A percentile compares a stretch with the other conserved stretches of the same genome.
Conservation (phyloP, 2,797 vertebrate species). For the Cottoperca gobio region DNA sequence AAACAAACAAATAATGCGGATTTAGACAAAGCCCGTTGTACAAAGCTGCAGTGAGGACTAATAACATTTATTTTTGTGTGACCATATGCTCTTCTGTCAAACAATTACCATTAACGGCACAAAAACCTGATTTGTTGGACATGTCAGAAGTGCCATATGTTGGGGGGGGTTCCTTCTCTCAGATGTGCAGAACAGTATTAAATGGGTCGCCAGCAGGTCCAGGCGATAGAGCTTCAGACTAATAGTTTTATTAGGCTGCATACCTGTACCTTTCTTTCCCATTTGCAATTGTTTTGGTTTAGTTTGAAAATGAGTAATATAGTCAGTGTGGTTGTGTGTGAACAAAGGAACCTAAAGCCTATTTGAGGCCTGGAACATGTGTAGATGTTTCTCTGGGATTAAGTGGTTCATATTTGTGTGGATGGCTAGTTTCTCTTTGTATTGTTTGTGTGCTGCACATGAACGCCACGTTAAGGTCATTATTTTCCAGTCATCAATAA, state of each 20-base stretch:
- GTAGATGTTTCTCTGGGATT: neutral
- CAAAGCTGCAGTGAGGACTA: constrained; percentile 27
- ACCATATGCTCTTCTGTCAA: constrained; percentile 56
- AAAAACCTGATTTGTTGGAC: constrained; percentile 52
- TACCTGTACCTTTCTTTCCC: neutral
- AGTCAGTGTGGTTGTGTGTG: neutral
- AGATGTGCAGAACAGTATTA: constrained; percentile 53
- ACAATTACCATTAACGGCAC: constrained; percentile 54
- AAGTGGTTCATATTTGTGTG: too few relatives aligned
- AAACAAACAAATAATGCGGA: constrained; percentile 2
- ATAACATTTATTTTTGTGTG: constrained; percentile 28
- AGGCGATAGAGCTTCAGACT: constrained; percentile 23
- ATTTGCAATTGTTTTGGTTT: neutral
- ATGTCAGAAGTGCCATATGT: constrained; percentile 63
- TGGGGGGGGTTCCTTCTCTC: constrained; percentile 46
- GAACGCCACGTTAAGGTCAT: too few relatives aligned
- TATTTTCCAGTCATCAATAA: too few relatives aligned
- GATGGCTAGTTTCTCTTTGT: too few relatives aligned
- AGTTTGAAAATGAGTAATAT: neutral
- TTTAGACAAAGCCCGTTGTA: neutral
- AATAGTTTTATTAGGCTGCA: constrained; percentile 8
- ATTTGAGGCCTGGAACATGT: neutral
- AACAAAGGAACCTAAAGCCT: neutral
- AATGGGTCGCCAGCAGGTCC: constrained; percentile 57
- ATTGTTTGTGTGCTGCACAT: too few relatives aligned